Percentiles rank a stretch among this genome's conserved stretches.
Conservation (phyloP, 2,888 invertebrate species). For the Augochlorella aurata region DNA sequence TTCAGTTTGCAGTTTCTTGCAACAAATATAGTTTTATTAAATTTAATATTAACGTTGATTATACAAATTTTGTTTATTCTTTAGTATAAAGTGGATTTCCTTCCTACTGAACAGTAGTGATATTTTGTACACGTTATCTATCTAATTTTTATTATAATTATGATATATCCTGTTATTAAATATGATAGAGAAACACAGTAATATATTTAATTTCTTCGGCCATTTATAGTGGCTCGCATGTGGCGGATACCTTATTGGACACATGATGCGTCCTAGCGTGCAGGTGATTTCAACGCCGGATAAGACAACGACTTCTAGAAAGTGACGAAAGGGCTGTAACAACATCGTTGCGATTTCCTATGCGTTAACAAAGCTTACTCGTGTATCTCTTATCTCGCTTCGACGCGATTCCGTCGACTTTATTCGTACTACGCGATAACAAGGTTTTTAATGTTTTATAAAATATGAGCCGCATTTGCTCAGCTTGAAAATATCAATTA, state of each 20-base stretch:
- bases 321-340: neutral
- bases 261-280: neutral
- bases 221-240: neutral
- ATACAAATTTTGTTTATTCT: neutral
- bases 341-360: neutral
- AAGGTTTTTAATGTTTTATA: neutral
- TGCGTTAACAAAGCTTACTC: neutral
- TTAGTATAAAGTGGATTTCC: neutral
- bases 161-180: neutral
- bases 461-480: neutral
- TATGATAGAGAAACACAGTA: neutral
- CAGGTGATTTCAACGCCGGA: slow-evolving; percentile 40
- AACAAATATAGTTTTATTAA: neutral
- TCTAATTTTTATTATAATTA: neutral
- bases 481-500: neutral
- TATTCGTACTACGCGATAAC: neutral
- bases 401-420: neutral
- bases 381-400: neutral
- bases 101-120: neutral
- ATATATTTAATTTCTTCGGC: neutral
- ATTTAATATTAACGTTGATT: neutral
- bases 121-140: neutral
- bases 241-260: neutral
- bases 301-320: neutral
- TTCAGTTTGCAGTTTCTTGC: too few relatives aligned